These are phyloP conservation scores for Zaprionus tsacasi DNA, from an alignment of 1,140 invertebrate species.

Conservation along the genomic window DNA sequence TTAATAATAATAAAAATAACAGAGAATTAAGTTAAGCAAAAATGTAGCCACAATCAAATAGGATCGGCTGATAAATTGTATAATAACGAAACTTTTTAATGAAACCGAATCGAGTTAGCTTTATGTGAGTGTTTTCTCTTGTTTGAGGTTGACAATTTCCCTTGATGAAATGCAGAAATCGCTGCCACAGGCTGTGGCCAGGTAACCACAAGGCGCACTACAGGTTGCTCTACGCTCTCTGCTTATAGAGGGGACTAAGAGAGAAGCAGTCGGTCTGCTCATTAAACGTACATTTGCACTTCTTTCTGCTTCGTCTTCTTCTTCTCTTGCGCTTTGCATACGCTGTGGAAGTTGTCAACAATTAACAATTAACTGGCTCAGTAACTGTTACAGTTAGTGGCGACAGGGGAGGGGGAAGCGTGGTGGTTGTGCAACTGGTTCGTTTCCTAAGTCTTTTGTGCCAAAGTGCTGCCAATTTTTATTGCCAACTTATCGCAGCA, in stretches of 20 bases:
- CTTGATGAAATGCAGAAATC: constrained; percentile 38
- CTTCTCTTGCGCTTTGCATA: constrained; percentile 28
- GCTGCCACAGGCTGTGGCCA: constrained; percentile 14
- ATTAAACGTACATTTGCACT: constrained; percentile 79
- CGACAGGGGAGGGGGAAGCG: neutral
- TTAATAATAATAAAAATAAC: no score
- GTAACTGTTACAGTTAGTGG: constrained; percentile 25
- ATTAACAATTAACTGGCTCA: constrained; percentile 80
- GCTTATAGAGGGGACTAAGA: no score
- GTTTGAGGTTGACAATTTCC: constrained; percentile 26
- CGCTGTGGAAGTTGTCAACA: constrained; percentile 68
- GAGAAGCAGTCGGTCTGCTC: constrained; percentile 36
- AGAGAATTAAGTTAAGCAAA: no score
- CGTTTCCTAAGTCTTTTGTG: constrained; percentile 72
- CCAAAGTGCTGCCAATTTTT: constrained; percentile 81
- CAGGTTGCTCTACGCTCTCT: no score
- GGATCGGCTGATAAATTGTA: neutral
- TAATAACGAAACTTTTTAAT: neutral
- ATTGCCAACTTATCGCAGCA: constrained; percentile 73
- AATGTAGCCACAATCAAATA: no score
- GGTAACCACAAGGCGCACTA: constrained; percentile 14
- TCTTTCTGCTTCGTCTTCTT: constrained; percentile 38
- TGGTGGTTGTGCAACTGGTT: constrained; percentile 33
- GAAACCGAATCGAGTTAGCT: neutral
- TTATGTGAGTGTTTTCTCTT: constrained; percentile 28